Base-by-base conservation (phyloP, 2,113 vertebrate genomes). In the Solea senegalensis region DNA sequence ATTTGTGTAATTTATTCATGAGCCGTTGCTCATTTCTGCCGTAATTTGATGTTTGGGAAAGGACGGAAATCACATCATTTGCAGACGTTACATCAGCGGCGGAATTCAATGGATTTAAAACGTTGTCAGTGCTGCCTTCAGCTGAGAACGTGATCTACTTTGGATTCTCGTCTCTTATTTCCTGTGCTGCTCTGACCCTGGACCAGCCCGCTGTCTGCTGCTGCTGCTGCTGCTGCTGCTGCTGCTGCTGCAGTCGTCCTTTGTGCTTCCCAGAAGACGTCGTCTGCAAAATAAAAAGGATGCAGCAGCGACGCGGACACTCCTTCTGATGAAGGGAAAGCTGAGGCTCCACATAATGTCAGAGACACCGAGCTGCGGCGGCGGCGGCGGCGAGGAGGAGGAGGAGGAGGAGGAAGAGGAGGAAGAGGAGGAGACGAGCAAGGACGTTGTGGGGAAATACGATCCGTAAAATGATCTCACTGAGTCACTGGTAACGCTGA, bases 221-320 rank as follows among this genome's bases (percentile, higher is more conserved):
- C 44, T 45, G 62, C 5, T 8, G 48, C 48, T 6, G 26, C 27
- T 4, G 53, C 21, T 14, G 60, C 21, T 46, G 45, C 45, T 13
- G 3, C 27, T 4, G 53, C 21, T 14, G 60, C 21, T 46, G 45
- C 45, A 12, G 1, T 44, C 39, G 45, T 52, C 65, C 44, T 52
- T 69, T 26, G 34, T 27, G 57, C 50, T 41, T 60, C 58, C 53
- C 53, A 34, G 41, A 64, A 15, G 8, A 63, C n/a, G 5, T n/a
- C 0, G 16, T 81, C 75, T 70, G 83, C 74, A 80, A 71, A 70
- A 69, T 43, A 69, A 81, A 62, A 78, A 69, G 76, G 54, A 62
- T 28, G 53, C 71, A 49, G 81, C 81, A 58, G 76, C 67, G 52
- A 13, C 45, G 12, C 26, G n/a, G n/a, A 53, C n/a, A 8, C 72